Evolutionary conservation across 2,113 vertebrate species (phyloP), one percentile per base, ranked within the genome.

Genomic region (Oreochromis tanganicae): DNA sequence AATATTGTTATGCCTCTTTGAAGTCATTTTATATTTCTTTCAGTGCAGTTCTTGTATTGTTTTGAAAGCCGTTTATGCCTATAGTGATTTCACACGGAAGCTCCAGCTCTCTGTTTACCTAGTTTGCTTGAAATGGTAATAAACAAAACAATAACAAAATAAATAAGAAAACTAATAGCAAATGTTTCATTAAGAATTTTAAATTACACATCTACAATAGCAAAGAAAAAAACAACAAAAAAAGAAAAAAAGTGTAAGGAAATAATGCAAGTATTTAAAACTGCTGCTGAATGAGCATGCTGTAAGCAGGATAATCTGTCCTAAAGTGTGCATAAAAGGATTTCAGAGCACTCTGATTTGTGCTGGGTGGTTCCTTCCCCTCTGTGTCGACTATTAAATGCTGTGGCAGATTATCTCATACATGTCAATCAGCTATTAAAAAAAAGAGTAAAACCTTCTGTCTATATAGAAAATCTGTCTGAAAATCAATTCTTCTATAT

Each of bases 241-340:
- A 36, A 36, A n/a, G 2, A 1, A 7, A 48, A 24, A 17, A 17
- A 73, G 14, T 48, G 13, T 27, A 9, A 71, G 12, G 24, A 50
- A 78, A 50, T 78, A n/a, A 32, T 13, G 10, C 6, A 78, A 32
- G 17, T 78, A 13, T 48, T 48, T 61, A 46, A 82, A 61, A 46
- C 41, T 29, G 36, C 9, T 66, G 38, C 21, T 4, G 27, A 43
- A 63, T 17, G 55, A 81, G 61, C 34, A 14, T 32, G 41, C 83
- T 84, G 87, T 84, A 83, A 87, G 84, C 43, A 50, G 63, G 82
- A 87, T 91, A 89, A 89, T 89, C 89, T 73, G 14, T 55, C 61
- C 27, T 38, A 78, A 81, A 89, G 48, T 83, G 87, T 79, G 80
- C 73, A 34, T 82, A 61, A 86, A 84, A 54, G 34, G 81, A 88